Evolutionary conservation across 2,113 vertebrate species (phyloP).

Genomic region (Gopherus evgoodei): DNA sequence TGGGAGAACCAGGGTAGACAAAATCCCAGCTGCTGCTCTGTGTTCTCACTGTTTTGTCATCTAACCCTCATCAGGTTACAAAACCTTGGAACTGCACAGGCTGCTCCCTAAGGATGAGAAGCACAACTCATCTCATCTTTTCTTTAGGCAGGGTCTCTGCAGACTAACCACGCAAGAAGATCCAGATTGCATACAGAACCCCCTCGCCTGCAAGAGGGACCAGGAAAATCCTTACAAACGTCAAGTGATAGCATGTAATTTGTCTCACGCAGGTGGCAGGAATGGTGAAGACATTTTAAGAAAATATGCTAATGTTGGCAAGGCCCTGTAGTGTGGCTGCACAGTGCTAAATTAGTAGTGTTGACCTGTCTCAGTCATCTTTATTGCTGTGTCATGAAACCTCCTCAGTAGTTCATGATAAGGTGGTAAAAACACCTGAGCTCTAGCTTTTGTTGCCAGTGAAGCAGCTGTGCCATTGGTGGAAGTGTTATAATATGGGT

Average conservation of each 20-base stretch:
- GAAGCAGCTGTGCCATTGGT: not conserved
- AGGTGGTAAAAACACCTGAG: not conserved
- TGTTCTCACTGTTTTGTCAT: not conserved
- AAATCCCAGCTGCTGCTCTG: not conserved
- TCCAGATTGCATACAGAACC: not conserved
- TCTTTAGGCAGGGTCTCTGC: not conserved
- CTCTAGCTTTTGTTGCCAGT: not conserved
- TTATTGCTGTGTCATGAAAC: fast-evolving
- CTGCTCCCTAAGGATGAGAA: not conserved
- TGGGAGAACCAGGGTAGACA: not conserved
- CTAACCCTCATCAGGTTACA: not conserved
- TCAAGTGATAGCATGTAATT: not conserved
- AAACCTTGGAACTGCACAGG: not conserved
- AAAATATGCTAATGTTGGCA: not conserved
- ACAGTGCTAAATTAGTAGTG: not conserved
- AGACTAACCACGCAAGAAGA: not conserved
- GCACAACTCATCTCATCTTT: not conserved
- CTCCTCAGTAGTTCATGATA: not conserved
- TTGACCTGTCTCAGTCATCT: not conserved
- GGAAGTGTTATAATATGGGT: fast-evolving
- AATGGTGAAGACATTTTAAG: not conserved
- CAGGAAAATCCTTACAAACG: not conserved
- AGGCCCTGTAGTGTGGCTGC: not conserved
- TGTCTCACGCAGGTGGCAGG: not conserved
- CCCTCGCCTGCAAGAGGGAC: not conserved